A percentile compares a stretch with the other conserved stretches of the same genome.
phyloP scores from a whole-genome alignment of 2,797 vertebrate genomes.

The Sparidentex hasta region DNA sequence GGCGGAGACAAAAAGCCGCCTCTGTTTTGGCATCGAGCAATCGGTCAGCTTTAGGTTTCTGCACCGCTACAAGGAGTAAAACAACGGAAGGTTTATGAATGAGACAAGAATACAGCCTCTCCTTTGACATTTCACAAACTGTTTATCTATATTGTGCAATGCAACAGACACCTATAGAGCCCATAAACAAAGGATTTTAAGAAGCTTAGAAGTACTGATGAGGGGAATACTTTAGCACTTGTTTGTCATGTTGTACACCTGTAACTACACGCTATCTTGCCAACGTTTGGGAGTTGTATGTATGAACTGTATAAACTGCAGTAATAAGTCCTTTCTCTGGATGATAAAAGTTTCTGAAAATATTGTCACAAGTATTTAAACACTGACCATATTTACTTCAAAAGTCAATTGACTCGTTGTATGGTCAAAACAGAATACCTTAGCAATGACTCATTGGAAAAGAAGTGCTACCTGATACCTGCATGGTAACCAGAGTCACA shows the following conservation, averaged over 20 bases:
- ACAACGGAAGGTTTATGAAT: conserved; percentile 60
- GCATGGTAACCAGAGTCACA: conserved; percentile 5
- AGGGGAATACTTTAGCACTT: background rate
- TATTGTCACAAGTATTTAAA: background rate
- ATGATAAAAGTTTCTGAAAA: background rate
- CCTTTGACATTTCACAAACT: conserved; percentile 15
- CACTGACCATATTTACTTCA: background rate
- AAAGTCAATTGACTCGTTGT: conserved; percentile 3
- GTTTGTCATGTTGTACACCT: background rate
- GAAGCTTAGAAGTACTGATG: background rate
- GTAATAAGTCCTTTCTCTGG: too few relatives aligned
- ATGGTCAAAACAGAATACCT: conserved; percentile 38
- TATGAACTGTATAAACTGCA: too few relatives aligned
- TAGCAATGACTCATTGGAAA: conserved; percentile 32
- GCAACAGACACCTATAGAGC: background rate
- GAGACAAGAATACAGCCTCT: conserved; percentile 17
- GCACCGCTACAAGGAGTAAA: conserved; percentile 37
- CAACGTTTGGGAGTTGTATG: too few relatives aligned
- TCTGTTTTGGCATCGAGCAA: conserved; percentile 62
- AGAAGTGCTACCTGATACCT: conserved; percentile 29
- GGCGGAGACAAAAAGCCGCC: conserved; percentile 69
- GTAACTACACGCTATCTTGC: too few relatives aligned
- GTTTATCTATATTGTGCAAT: background rate
- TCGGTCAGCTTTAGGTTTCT: conserved; percentile 58
- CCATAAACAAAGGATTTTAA: background rate